These are phyloP conservation scores for Drosophila cardini DNA, from an alignment of 1,140 invertebrate genomes.

Conservation along the genomic window DNA sequence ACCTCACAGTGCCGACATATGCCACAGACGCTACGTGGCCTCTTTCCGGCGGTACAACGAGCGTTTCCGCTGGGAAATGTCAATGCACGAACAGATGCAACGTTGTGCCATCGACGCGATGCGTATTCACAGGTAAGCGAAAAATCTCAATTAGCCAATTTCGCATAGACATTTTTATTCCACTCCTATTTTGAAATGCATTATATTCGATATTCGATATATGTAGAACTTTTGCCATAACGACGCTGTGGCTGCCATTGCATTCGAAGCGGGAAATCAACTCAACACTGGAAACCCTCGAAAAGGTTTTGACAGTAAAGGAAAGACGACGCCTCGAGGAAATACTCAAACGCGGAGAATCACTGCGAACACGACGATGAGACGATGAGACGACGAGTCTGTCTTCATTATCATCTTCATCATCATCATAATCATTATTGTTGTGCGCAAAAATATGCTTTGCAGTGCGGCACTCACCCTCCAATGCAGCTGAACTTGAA, in stretches of 20 bases:
- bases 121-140: conserved; percentile 76
- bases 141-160: conserved; percentile 36
- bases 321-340: conserved; percentile 82
- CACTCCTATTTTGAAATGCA: not conserved
- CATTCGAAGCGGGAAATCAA: conserved; percentile 82
- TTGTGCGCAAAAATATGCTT: not conserved
- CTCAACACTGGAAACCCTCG: conserved; percentile 77
- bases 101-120: conserved; percentile 81
- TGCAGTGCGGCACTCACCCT: not conserved
- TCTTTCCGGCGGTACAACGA: conserved; percentile 79
- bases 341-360: conserved; percentile 74
- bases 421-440: conserved; percentile 22
- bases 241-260: conserved; percentile 78
- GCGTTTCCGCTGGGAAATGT: conserved; percentile 79
- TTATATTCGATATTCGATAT: not conserved
- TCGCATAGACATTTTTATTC: conserved; percentile 16
- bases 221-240: conserved; percentile 76
- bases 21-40: conserved; percentile 73
- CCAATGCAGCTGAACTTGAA: conserved; percentile 52
- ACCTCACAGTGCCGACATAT: conserved; percentile 65
- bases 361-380: conserved; percentile 57
- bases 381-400: not conserved
- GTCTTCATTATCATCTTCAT: not conserved
- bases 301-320: conserved; percentile 75
- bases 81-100: conserved; percentile 80